Base-by-base conservation (phyloP, 2,797 vertebrate genomes). In the Gallinago stenura region DNA sequence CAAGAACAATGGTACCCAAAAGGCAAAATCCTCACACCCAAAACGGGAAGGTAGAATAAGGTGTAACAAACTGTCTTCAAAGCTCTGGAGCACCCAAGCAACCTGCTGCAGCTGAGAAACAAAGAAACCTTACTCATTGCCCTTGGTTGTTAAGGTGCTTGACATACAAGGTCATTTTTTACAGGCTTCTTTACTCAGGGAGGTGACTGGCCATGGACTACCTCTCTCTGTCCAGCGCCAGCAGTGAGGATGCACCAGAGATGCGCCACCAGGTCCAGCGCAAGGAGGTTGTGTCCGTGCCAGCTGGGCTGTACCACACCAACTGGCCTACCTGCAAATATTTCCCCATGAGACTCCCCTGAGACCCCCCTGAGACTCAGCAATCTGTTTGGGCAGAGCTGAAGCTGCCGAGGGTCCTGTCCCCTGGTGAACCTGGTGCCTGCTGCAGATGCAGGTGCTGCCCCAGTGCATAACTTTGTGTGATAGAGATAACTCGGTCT, bases 221-320 rank as follows among this genome's bases (percentile, higher is more conserved):
- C 3, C 8, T 43, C 37, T 43, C 9, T 30, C 57, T 28, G 56
- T 22, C 60, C 51, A 11, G 20, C 1, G 2, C 18, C 69, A 39
- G 11, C 48, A 57, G 53, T 1, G 51, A 35, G 33, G 53, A 37
- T 54, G 5, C 24, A 57, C 22, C 13, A 25, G 41, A 6, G 21
- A 16, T 35, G n/a, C 0, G 0, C 6, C 17, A 80, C 43, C 28
- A 51, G 26, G 22, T 15, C 10, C 25, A 17, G 69, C 13, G 1
- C 25, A 45, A 81, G 61, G n/a, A 85, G 39, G 12, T 46, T 0
- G 1, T 3, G 2, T 15, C 0, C 0, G 5, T 41, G 31, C 31
- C 5, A 2, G 39, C 24, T 9, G 5, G 48, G 12, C 1, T 28
- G 15, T 57, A 17, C 26, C 71, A 41, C 28, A 25, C 25, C 2